Evolutionary conservation across 1,140 invertebrate species (phyloP).

Genomic region (Cydia fagiglandana): DNA sequence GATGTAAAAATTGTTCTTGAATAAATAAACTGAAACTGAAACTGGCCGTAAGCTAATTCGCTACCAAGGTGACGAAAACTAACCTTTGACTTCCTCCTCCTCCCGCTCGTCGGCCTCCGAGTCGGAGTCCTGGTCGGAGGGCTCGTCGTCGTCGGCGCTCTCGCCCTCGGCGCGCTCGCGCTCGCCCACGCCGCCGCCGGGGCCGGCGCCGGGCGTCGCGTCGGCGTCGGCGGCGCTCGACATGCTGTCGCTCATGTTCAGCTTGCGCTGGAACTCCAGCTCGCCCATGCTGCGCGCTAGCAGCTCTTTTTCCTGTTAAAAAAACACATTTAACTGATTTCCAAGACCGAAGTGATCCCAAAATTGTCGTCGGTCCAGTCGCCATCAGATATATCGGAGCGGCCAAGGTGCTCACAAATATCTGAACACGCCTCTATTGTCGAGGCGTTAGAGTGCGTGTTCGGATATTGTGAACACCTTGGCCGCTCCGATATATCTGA

Average conservation of each 20-base stretch:
- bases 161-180: constrained; percentile 81
- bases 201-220: too few relatives aligned
- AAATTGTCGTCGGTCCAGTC: too few relatives aligned
- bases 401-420: too few relatives aligned
- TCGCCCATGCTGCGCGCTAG: constrained; percentile 75
- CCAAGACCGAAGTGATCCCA: too few relatives aligned
- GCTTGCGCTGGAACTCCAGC: constrained; percentile 72
- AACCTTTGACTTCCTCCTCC: constrained; percentile 72
- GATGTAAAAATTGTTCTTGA: too few relatives aligned
- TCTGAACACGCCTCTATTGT: too few relatives aligned
- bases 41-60: too few relatives aligned
- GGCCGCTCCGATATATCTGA: too few relatives aligned
- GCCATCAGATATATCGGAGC: too few relatives aligned
- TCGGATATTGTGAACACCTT: too few relatives aligned
- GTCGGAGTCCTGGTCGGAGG: constrained; percentile 65
- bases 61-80: neutral
- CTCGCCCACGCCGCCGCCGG: constrained; percentile 78
- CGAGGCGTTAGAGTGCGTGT: too few relatives aligned
- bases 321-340: neutral
- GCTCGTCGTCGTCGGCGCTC: constrained; percentile 82
- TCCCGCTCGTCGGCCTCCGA: constrained; percentile 71
- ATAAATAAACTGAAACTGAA: too few relatives aligned
- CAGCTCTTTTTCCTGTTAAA: constrained; percentile 67
- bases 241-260: constrained; percentile 54
- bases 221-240: constrained; percentile 35